Evolutionary conservation across 2,797 vertebrate genomes (phyloP), one percentile per base, ranked within the genome.

Genomic region (Hydrocynus forskahlii): DNA sequence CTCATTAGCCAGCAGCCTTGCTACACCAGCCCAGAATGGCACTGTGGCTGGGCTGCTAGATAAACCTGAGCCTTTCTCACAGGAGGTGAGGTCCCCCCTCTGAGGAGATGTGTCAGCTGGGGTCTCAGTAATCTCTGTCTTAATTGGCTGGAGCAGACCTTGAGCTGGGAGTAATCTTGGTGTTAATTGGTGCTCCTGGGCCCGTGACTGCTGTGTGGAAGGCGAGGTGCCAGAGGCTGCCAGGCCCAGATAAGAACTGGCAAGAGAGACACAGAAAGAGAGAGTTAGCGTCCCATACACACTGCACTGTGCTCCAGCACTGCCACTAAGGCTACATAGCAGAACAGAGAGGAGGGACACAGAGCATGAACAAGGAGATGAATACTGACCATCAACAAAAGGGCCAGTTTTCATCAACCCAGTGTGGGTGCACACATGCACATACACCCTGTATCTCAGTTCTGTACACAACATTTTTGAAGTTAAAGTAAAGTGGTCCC

Each of bases 71-170:
- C 80, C 78, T 84, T 21, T 67, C 38, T 80, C 85, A 81, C 29
- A 75, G 40, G 76, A 78, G 73, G 71, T 78, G 54, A 82, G 76
- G 83, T 78, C 73, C 80, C 60, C 59, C 73, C 77, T 84, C 83
- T 74, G 81, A 86, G 86, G 81, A 86, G 43, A 74, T 57, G 57
- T 82, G 80, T 80, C 78, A 82, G 84, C 79, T 71, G 68, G 86
- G 79, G 72, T 86, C 81, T 83, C 81, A 83, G 81, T 84, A 86
- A 86, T 83, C 84, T 87, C 72, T 35, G 67, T 81, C 81, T 84
- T 87, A 87, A 87, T 87, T 87, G 85, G 79, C 70, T 81, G 83
- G 70, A 76, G 29, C 64, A 62, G 62, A 83, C 81, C 59, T 79
- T 50, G 81, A 85, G 81, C 81, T 67, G 73, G 19, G 45, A 87